phyloP scores from a whole-genome alignment of 2,113 vertebrate genomes.

The Nannospalax galili region DNA sequence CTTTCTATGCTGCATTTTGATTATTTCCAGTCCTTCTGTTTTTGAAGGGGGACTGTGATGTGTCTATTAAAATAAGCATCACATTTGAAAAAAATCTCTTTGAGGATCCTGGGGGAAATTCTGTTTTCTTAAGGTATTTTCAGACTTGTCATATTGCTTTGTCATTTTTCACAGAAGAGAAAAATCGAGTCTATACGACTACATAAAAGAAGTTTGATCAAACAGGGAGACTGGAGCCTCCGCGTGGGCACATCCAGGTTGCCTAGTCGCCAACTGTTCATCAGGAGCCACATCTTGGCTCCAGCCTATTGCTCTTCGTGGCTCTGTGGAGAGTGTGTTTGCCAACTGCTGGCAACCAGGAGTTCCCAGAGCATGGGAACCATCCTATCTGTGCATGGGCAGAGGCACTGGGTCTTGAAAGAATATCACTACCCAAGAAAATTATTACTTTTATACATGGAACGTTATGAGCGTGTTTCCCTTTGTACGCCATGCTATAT shows the following conservation, averaged over 20 bases:
- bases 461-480: conserved; percentile 87
- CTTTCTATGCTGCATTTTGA: conserved; percentile 55
- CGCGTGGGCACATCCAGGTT: conserved; percentile 83
- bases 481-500: conserved; percentile 90
- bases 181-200: conserved; percentile 74
- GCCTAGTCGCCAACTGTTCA: conserved; percentile 71
- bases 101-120: conserved; percentile 29
- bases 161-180: conserved; percentile 75
- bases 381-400: conserved; percentile 86
- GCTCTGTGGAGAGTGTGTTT: conserved; percentile 82
- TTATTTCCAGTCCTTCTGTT: conserved; percentile 55
- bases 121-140: conserved; percentile 37
- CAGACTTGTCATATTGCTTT: conserved; percentile 64
- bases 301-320: conserved; percentile 84
- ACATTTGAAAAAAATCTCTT: background rate
- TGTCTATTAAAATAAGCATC: background rate
- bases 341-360: conserved; percentile 82
- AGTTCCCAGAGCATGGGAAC: conserved; percentile 82
- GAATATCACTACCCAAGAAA: conserved; percentile 86
- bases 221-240: conserved; percentile 84
- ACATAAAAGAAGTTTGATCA: conserved; percentile 85
- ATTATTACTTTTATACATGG: conserved; percentile 90
- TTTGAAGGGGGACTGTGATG: background rate
- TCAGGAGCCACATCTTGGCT: conserved; percentile 82
- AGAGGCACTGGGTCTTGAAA: conserved; percentile 85